Evolutionary conservation across 2,888 invertebrate species (phyloP), one percentile per base, ranked within the genome.

Genomic region (Drosophila mayaguana): DNA sequence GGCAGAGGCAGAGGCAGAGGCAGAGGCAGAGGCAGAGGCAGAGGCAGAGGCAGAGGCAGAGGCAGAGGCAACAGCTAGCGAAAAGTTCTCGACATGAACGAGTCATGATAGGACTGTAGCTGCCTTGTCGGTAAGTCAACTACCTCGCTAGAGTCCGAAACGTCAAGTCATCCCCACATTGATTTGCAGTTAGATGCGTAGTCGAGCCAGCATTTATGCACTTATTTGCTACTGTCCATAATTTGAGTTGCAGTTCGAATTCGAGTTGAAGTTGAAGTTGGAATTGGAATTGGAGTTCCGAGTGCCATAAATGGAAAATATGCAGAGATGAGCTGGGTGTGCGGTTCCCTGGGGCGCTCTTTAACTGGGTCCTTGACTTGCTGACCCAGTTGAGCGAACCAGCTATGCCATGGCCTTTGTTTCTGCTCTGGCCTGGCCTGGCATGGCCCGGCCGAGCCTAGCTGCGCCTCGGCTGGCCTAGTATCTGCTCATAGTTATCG

Each of bases 211-310:
- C 83, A 89, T 76, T 77, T 77, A 81, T 88, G 90, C 89, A 86
- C 79, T 88, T 86, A 79, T 83, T 89, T 69, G 86, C 86, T 80
- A 78, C 86, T 73, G 79, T 85, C 83, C 88, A 78, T 88, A 88
- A 69, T 73, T 65, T 59, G 22, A 56, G 56, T 45, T 40, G 20
- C 42, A 48, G 54, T 32, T 53, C 22, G 48, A 60, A 56, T 42
- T 28, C 2, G 11, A 60, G 63, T 40, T n/a, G 16, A 8, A 40
- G 8, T 43, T 38, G 25, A 1, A 45, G 59, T 42, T 42, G 16
- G 40, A 28, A 8, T 18, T 40, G 20, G 42, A 59, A 46, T 28
- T 46, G 25, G 46, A 54, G 40, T 42, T 40, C 34, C 22, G 42
- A 45, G 40, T 60, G 59, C 73, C 73, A 50, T 73, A 81, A 77